Percentiles rank a stretch among this genome's conserved stretches.
Evolutionary conservation across 2,797 vertebrate genomes (phyloP).

Genomic region (Zalophus californianus): DNA sequence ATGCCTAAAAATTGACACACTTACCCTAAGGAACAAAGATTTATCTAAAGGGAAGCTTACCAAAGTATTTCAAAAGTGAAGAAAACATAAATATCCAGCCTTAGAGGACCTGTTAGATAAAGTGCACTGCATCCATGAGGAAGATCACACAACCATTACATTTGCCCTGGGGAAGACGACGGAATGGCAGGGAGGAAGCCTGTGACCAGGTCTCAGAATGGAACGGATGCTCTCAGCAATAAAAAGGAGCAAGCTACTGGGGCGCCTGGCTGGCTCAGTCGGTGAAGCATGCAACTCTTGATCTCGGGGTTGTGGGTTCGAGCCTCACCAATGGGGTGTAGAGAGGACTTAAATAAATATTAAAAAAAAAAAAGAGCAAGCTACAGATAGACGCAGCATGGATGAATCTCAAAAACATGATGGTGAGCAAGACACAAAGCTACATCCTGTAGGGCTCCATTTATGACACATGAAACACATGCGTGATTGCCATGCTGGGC

Average conservation of each 20-base stretch:
- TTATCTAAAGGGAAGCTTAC: not conserved
- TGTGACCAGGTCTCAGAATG: not conserved
- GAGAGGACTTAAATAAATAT: not conserved
- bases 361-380: not conserved
- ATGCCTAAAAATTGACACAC: not conserved
- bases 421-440: not conserved
- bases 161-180: not conserved
- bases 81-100: rapidly evolving
- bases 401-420: not conserved
- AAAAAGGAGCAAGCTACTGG: not conserved
- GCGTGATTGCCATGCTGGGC: not conserved
- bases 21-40: not conserved
- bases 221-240: not conserved
- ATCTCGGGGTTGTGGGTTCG: not conserved
- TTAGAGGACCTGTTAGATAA: not conserved
- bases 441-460: not conserved
- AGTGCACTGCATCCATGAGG: rapidly evolving
- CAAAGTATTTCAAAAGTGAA: not conserved
- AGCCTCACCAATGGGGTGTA: not conserved
- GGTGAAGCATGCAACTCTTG: not conserved
- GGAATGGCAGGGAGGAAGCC: not conserved
- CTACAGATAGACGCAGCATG: rapidly evolving
- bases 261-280: not conserved
- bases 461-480: rapidly evolving
- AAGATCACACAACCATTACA: not conserved